These are phyloP conservation scores for Spheniscus mendiculus DNA, from an alignment of 2,113 vertebrate genomes.

Conservation along the genomic window DNA sequence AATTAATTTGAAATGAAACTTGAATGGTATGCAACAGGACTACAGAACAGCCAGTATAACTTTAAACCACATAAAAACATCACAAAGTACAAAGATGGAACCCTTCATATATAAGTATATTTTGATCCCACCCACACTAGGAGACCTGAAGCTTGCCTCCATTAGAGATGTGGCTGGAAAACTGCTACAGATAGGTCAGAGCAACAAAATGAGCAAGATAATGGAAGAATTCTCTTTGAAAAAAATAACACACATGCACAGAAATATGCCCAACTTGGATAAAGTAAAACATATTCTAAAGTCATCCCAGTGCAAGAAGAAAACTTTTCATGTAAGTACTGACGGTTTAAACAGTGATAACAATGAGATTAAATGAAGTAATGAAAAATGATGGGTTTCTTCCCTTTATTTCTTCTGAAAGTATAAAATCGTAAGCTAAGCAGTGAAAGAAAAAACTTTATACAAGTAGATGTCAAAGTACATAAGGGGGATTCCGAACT, in stretches of 20 bases:
- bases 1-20: neutral
- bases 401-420: neutral
- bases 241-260: neutral
- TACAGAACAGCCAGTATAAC: neutral
- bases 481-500: neutral
- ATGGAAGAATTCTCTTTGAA: neutral
- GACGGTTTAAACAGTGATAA: neutral
- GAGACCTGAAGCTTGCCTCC: neutral
- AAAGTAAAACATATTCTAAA: neutral
- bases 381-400: neutral
- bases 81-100: neutral
- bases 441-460: neutral
- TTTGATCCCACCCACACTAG: neutral
- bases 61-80: neutral
- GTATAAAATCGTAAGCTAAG: neutral
- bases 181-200: neutral
- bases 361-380: neutral
- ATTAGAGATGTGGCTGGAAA: neutral
- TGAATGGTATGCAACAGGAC: neutral
- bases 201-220: neutral
- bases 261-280: neutral
- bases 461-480: neutral
- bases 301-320: neutral
- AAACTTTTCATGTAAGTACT: neutral
- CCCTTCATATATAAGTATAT: neutral